Evolutionary conservation across 1,140 invertebrate species (phyloP), one percentile per base, ranked within the genome.

Genomic region (Delia radicum): DNA sequence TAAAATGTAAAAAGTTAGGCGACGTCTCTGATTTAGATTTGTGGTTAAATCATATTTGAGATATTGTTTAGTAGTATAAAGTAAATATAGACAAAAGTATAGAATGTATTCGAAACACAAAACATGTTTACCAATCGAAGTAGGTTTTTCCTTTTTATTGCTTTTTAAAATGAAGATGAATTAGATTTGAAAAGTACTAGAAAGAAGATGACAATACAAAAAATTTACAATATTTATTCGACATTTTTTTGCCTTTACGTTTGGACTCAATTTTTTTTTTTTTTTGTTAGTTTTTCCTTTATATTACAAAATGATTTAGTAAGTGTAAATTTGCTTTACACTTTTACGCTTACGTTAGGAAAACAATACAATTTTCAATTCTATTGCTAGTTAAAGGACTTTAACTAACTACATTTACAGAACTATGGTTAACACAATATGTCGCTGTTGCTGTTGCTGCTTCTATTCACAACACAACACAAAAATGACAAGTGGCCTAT

Each of bases 401-500:
- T 33, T 33, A 6, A 33, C 31, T 6, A 33, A 37, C 33, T 21
- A 55, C n/a, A 55, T 6, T 21, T 55, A 55, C 18, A 55, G 5
- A 55, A 7, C n/a, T 55, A 21, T 55, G 18, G n/a, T 55, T 55
- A 55, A 55, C 21, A 48, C 7, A 48, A 48, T 7, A 55, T 21
- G 37, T 13, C 15, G 37, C 37, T 42, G 10, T 42, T 42, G 42
- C 48, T n/a, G n/a, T n/a, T n/a, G n/a, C n/a, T n/a, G n/a, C n/a
- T n/a, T n/a, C n/a, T n/a, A n/a, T n/a, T n/a, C n/a, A n/a, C n/a
- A 21, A 55, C 48, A 55, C 18, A 55, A 55, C 7, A 55, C 3
- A 55, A 55, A 48, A 55, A 55, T 55, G 48, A 55, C 48, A 55
- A 55, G 48, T 48, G 48, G 48, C 48, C 48, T 55, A 55, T 21